Evolutionary conservation across 2,797 vertebrate genomes (phyloP).

Genomic region (Artibeus lituratus): DNA sequence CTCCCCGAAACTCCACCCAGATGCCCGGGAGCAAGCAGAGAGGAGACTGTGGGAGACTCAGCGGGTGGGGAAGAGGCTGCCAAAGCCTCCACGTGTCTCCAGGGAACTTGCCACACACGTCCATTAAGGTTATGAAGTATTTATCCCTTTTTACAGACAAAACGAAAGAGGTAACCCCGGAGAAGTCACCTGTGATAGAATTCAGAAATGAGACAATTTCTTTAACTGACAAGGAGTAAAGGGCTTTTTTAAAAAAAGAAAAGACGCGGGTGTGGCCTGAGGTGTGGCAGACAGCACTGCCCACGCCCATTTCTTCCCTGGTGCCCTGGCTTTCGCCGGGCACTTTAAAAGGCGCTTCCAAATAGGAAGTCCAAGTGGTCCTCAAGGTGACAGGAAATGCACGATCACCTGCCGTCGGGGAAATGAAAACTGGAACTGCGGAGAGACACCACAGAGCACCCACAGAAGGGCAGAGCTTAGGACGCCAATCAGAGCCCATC

Average conservation of each 20-base stretch:
- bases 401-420: too few species aligned
- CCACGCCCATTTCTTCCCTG: neutral
- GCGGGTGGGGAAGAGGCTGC: neutral
- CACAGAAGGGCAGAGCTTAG: neutral
- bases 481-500: neutral
- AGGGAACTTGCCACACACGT: neutral
- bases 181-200: neutral
- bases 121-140: neutral
- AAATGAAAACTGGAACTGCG: neutral
- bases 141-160: too few species aligned
- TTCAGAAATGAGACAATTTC: neutral
- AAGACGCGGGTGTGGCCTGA: fast-evolving
- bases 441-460: too few species aligned
- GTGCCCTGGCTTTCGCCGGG: neutral
- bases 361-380: neutral
- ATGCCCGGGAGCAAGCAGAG: neutral
- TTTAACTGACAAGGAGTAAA: neutral
- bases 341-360: neutral
- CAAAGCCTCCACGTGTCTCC: neutral
- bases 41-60: neutral
- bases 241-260: neutral
- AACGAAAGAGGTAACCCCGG: neutral
- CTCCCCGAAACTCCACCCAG: neutral
- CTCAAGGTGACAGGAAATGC: too few species aligned
- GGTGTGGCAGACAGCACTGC: neutral